Percentiles rank a stretch among this genome's conserved stretches.
Conservation (phyloP, 2,113 vertebrate genomes). For the Ptilorrhoa leucosticta region DNA sequence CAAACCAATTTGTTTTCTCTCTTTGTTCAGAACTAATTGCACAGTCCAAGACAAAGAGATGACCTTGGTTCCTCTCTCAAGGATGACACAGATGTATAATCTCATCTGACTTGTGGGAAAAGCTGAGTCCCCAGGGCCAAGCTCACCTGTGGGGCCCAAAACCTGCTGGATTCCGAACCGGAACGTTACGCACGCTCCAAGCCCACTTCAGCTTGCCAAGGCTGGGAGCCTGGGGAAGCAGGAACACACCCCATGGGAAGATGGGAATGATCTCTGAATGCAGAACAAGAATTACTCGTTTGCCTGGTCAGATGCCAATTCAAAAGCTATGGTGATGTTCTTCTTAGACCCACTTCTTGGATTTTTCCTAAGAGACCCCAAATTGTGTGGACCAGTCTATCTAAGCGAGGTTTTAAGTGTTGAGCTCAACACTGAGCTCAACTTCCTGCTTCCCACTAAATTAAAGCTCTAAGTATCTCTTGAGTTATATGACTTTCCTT, state of each 20-base stretch:
- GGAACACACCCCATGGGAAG: background rate
- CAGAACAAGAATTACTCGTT: background rate
- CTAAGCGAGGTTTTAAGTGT: background rate
- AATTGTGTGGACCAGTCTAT: background rate
- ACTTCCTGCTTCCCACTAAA: background rate
- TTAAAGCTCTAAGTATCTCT: background rate
- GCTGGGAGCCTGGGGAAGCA: background rate
- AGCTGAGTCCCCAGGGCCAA: fast-evolving
- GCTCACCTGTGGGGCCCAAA: fast-evolving
- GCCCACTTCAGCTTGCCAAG: background rate
- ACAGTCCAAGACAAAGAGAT: background rate
- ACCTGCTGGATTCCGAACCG: background rate
- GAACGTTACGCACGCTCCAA: fast-evolving
- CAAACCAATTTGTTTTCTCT: background rate
- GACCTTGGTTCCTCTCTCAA: background rate
- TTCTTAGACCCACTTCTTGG: fast-evolving
- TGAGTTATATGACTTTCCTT: background rate
- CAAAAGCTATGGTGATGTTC: background rate
- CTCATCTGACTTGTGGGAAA: background rate
- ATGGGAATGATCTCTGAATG: background rate
- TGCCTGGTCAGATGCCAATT: background rate
- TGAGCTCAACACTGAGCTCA: background rate
- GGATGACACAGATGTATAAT: background rate
- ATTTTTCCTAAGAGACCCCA: background rate
- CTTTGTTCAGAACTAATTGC: background rate